phyloP scores from a whole-genome alignment of 1,140 invertebrate genomes.

The Microplitis demolitor region DNA sequence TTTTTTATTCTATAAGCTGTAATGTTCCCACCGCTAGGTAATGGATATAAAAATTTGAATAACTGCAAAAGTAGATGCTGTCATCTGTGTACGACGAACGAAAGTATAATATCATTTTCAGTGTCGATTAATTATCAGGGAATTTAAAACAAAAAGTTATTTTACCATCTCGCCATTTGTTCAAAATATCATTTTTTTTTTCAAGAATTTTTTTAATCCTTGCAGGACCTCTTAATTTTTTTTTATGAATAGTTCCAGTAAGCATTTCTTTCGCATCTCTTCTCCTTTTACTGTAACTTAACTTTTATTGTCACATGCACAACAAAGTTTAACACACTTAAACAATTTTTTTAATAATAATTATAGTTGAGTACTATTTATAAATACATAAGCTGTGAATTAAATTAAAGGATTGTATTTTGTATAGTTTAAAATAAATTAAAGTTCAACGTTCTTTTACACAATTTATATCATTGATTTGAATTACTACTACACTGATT shows the following conservation, averaged over 20 bases:
- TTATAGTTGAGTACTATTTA: no score
- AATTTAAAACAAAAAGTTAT: background rate
- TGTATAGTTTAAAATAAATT: no score
- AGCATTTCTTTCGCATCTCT: conserved; percentile 45
- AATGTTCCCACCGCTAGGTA: no score
- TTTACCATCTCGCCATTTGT: conserved; percentile 57
- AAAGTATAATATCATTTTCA: background rate
- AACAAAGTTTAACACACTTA: conserved; percentile 1
- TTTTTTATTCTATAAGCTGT: no score
- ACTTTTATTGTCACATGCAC: background rate
- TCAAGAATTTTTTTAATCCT: conserved; percentile 49
- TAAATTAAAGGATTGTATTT: no score
- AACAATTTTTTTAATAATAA: background rate
- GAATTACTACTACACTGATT: no score
- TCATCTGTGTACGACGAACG: no score
- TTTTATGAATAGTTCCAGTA: conserved; percentile 40
- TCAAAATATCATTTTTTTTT: conserved; percentile 48
- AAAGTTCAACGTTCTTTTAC: no score
- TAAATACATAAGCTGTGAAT: no score
- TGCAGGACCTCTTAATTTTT: conserved; percentile 50
- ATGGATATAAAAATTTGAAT: no score
- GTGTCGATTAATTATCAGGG: background rate
- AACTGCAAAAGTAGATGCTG: no score
- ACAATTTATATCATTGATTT: no score
- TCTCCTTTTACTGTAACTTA: background rate